Base-by-base conservation (phyloP, 2,797 vertebrate species). In the Oreochromis grahami region DNA sequence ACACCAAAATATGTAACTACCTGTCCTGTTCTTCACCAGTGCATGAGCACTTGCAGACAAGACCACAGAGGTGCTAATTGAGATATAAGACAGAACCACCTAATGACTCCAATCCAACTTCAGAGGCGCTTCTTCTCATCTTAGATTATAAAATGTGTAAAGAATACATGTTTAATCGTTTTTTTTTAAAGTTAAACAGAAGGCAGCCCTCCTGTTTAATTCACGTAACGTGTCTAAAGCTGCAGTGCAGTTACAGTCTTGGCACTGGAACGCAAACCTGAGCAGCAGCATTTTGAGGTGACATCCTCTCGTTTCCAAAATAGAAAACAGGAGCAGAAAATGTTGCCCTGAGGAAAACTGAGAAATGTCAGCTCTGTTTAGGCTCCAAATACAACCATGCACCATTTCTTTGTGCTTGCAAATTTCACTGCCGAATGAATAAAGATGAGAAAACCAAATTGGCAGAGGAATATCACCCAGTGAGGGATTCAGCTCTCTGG, bases 291-390 rank as follows among this genome's bases (percentile, higher is more conserved):
- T 41, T 80, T 38, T 43, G 41, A 68, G 32, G 58, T 32, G 84
- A 79, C 55, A 13, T 29, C 9, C n/a, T 52, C 29, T 58, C 15
- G 6, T 60, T 36, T 43, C 70, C 15, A 82, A 85, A 85, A 77
- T 32, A 77, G 79, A 70, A 76, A 77, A 55, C 81, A 72, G 45
- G 51, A 81, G 68, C 68, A 79, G 51, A 21, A 53, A 53, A 78
- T 50, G 55, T 51, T 34, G 9, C 79, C 84, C 82, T 36, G 50
- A 82, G 83, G 78, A 79, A 74, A 87, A 83, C 76, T 19, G 34
- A 63, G 51, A 86, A 80, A 65, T 53, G 78, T 79, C 84, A 43
- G 80, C 50, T 76, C 53, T 41, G 60, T 80, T 90, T 81, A 78
- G 41, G 65, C 26, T 86, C 77, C 63, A 52, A 79, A 83, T 34